Evolutionary conservation across 2,888 invertebrate species (phyloP).

Genomic region (Melipona bicolor): DNA sequence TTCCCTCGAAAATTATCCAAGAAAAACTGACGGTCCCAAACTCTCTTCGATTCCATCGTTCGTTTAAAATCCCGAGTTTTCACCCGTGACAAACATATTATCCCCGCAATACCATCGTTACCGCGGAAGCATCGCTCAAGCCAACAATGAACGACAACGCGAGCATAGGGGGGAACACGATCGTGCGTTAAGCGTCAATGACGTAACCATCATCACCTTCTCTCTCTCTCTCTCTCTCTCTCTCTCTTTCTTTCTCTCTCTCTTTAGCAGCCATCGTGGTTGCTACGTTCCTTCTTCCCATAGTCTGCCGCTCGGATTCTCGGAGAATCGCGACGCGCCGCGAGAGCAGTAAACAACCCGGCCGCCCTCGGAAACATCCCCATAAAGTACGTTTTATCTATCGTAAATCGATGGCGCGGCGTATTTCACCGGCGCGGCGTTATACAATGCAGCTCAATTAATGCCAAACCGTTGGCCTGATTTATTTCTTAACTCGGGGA

Average conservation of each 20-base stretch:
- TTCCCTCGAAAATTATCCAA: too few relatives aligned
- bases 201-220: conserved; percentile 29
- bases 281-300: background rate
- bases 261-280: conserved; percentile 11
- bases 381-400: conserved; percentile 84
- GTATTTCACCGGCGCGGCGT: conserved; percentile 80
- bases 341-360: conserved; percentile 79
- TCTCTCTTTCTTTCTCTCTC: background rate
- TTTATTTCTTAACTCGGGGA: conserved; percentile 80
- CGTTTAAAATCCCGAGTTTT: background rate
- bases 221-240: background rate
- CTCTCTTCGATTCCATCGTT: background rate
- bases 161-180: background rate
- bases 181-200: conserved; percentile 31
- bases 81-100: conserved; percentile 3
- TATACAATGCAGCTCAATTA: conserved; percentile 84
- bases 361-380: conserved; percentile 80
- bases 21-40: too few relatives aligned
- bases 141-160: conserved; percentile 10
- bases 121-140: conserved; percentile 16
- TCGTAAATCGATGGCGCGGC: conserved; percentile 83
- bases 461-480: conserved; percentile 83
- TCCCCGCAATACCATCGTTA: conserved; percentile 17
- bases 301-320: conserved; percentile 23
- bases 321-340: conserved; percentile 47